These are phyloP conservation scores for Pristionchus maxplancki DNA, from an alignment of 2,888 invertebrate genomes.

Conservation along the genomic window DNA sequence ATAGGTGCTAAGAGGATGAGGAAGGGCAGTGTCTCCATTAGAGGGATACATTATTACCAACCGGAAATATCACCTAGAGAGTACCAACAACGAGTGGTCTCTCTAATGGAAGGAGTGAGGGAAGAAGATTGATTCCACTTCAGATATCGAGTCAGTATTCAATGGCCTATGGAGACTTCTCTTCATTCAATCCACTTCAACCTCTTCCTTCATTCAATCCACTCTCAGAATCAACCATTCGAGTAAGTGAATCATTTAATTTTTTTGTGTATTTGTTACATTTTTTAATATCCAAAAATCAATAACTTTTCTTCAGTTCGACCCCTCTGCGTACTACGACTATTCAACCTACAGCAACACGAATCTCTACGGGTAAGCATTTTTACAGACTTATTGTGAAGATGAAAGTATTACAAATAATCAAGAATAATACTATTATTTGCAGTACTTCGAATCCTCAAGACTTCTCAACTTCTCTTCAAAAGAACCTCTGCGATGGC, in stretches of 20 bases:
- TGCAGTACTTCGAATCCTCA: slow-evolving; percentile 70
- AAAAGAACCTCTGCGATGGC: neutral
- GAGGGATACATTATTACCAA: neutral
- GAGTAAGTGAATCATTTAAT: neutral
- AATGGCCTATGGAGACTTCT: slow-evolving; percentile 31
- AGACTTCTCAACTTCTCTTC: slow-evolving; percentile 49
- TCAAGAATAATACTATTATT: neutral
- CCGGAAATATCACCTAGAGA: neutral
- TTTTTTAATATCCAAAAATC: neutral
- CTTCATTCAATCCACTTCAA: slow-evolving; percentile 11
- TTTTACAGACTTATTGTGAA: neutral
- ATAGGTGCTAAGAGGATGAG: neutral
- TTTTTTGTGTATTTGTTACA: neutral
- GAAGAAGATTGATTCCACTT: neutral
- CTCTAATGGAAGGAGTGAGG: neutral
- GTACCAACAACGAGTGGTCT: neutral
- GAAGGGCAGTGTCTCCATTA: neutral
- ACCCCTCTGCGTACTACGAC: neutral
- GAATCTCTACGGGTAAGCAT: neutral
- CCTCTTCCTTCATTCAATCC: slow-evolving; percentile 25
- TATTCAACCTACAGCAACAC: slow-evolving; percentile 39
- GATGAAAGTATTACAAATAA: too few relatives aligned
- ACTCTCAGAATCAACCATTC: neutral
- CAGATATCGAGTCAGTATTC: slow-evolving; percentile 33
- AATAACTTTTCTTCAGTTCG: neutral